Conservation (phyloP, 2,797 vertebrate species). For the Falco concolor region DNA sequence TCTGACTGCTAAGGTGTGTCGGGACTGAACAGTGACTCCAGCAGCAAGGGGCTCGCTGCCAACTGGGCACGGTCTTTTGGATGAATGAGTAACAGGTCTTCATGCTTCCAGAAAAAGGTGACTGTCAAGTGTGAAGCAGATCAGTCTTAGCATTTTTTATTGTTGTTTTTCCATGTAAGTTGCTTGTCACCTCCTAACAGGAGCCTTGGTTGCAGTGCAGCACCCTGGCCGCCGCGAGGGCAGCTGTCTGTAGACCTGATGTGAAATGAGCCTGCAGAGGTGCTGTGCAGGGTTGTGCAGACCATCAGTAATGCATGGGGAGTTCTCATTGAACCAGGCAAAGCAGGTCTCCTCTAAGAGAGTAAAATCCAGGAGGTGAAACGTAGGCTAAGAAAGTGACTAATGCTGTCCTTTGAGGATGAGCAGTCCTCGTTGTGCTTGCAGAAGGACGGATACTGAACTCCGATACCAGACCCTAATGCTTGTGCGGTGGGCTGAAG, state of each 20-base stretch:
- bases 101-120: not conserved
- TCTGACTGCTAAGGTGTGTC: not conserved
- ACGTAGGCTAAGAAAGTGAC: not conserved
- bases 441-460: not conserved
- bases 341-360: not conserved
- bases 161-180: not conserved
- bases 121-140: not conserved
- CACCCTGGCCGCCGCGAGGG: fast-evolving
- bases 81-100: not conserved
- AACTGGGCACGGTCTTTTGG: not conserved
- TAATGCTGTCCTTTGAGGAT: not conserved
- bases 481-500: not conserved
- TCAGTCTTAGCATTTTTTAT: not conserved
- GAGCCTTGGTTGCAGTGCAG: not conserved
- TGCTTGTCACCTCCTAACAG: not conserved
- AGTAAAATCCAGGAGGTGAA: not conserved
- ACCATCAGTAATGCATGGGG: not conserved
- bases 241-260: not conserved
- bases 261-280: not conserved
- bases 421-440: not conserved
- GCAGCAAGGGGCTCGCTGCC: not conserved
- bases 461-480: not conserved
- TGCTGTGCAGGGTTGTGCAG: too few species aligned
- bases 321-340: not conserved
- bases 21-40: not conserved